Conservation (phyloP, 1,140 invertebrate genomes). For the Panulirus ornatus region DNA sequence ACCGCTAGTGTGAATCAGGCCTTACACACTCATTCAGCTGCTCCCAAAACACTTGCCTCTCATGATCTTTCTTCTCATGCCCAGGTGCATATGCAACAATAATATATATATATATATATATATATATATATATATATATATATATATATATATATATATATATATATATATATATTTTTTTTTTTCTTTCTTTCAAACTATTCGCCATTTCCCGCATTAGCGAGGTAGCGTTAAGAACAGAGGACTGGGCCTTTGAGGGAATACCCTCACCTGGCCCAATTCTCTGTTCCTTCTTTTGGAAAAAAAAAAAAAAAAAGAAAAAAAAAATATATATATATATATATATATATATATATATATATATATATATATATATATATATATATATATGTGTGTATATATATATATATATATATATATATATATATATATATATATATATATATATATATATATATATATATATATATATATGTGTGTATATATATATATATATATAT, state of each 20-base stretch:
- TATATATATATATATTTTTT: constrained; percentile 22
- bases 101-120: constrained; percentile 38
- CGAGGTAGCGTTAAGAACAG: no score
- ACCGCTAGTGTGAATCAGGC: no score
- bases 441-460: constrained; percentile 1
- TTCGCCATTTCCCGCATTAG: no score
- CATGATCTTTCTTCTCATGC: no score
- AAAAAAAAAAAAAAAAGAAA: no score
- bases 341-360: not conserved
- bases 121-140: constrained; percentile 41
- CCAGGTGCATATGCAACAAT: no score
- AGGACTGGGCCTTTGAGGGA: no score
- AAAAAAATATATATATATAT: not conserved
- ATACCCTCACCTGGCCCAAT: no score
- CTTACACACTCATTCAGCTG: no score
- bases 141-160: constrained; percentile 41
- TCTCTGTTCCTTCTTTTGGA: no score
- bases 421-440: constrained; percentile 14
- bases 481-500: constrained; percentile 14
- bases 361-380: constrained; percentile 14
- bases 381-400: constrained; percentile 2
- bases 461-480: not conserved
- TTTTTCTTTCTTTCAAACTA: no score
- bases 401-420: constrained; percentile 14
- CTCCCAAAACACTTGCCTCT: no score